phyloP scores from a whole-genome alignment of 2,888 invertebrate species.

The Pollenia amentaria region DNA sequence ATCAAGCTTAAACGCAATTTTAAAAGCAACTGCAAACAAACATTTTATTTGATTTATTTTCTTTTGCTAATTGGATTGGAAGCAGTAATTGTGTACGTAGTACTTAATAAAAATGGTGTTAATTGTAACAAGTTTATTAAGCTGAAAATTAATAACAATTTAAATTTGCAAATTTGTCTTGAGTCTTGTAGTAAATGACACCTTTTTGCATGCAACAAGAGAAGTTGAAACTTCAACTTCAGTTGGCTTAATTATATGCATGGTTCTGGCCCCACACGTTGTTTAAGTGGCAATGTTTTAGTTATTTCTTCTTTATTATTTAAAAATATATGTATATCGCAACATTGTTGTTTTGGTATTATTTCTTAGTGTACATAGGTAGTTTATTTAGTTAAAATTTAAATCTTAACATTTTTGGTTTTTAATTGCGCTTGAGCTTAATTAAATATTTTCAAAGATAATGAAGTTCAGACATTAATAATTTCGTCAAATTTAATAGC shows the following conservation, averaged over 20 bases:
- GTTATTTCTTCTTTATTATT: conserved; percentile 18
- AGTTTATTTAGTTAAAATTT: not conserved
- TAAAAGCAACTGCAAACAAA: conserved; percentile 45
- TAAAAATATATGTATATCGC: not conserved
- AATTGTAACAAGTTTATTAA: not conserved
- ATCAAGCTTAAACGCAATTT: conserved; percentile 11
- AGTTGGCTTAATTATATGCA: not conserved
- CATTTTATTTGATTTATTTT: conserved; percentile 80
- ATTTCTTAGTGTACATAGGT: not conserved
- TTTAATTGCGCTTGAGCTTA: too few species aligned
- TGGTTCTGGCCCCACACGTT: conserved; percentile 26
- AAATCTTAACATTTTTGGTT: not conserved
- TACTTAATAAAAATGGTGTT: not conserved
- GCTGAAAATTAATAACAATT: conserved; percentile 38
- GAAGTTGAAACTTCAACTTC: conserved; percentile 13
- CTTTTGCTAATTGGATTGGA: conserved; percentile 80
- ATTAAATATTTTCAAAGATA: too few species aligned
- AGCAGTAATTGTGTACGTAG: conserved; percentile 76
- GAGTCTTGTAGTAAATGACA: conserved; percentile 19
- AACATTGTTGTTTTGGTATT: conserved; percentile 1
- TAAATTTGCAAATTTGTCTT: conserved; percentile 33
- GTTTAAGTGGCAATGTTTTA: not conserved
- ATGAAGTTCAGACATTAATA: too few species aligned
- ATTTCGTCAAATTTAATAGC: too few species aligned
- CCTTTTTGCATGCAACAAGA: conserved; percentile 15